Evolutionary conservation across 2,113 vertebrate genomes (phyloP), one percentile per base, ranked within the genome.

Genomic region (Cathartes aura): DNA sequence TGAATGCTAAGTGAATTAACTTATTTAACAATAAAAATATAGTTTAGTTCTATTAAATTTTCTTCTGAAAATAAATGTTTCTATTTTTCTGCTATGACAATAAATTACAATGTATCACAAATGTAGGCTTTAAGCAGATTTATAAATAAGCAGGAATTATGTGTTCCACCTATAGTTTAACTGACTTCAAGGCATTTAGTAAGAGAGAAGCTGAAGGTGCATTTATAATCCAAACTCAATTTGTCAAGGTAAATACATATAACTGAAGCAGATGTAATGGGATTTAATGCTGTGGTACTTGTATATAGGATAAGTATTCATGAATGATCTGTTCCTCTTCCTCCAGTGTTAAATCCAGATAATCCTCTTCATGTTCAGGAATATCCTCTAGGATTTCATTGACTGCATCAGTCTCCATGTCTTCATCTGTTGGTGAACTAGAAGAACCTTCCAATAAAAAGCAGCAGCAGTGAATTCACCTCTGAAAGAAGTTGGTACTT

Each of bases 381-480:
- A 99, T 99, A 96, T 99, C 99, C 72, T 99, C 99, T 91, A 99
- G 56, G 23, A 99, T 99, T 96, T 99, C 99, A 32, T 99, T 99
- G 71, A 99, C 98, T 32, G 99, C 97, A 95, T 99, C 98, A 0
- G 89, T 97, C n/a, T 99, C 99, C 96, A 98, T 98, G 62, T 98
- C 98, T 62, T 98, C 98, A 15, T 98, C 98, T 6, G 98, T 97
- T 3, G 98, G 97, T 73, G 97, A 98, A 56, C 98, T 98, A 1
- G 98, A 98, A 58, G 98, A 98, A 15, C 98, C 99, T 99, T 97
- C 26, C 26, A 82, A 75, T 23, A 72, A 82, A 87, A 50, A 74
- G 26, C 53, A 85, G 67, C n/a, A 85, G 84, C 60, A 38, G 48
- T 92, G 71, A 75, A 80, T 94, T 70, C 68, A 82, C 19, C 30